Conservation (phyloP, 1,140 invertebrate species). For the Vanessa tameamea region DNA sequence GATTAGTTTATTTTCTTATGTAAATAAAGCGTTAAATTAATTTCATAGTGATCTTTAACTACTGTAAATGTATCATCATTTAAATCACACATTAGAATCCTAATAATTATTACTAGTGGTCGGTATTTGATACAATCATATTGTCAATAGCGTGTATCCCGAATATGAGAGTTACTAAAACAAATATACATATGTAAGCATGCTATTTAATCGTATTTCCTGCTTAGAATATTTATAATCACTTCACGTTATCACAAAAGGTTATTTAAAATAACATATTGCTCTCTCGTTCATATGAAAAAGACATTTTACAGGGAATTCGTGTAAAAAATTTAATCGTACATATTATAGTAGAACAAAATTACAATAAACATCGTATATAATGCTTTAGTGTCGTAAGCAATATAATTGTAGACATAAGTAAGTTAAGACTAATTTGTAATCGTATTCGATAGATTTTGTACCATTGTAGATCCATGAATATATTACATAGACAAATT, state of each 20-base stretch:
- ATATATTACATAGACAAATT: background rate
- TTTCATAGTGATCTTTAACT: too few relatives aligned
- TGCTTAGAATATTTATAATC: background rate
- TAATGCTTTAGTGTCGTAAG: slow-evolving; percentile 37
- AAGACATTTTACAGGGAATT: slow-evolving; percentile 70
- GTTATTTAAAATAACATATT: slow-evolving; percentile 25
- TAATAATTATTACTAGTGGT: too few relatives aligned
- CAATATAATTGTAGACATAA: slow-evolving; percentile 37
- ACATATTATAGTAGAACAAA: slow-evolving; percentile 7
- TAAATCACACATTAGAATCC: too few relatives aligned
- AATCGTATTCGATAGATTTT: slow-evolving; percentile 13
- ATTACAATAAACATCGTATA: slow-evolving; percentile 16
- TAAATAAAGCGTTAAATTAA: too few relatives aligned
- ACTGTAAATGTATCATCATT: too few relatives aligned
- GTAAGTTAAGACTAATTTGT: background rate
- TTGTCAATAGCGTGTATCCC: background rate
- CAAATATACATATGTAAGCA: background rate
- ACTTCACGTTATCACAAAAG: slow-evolving; percentile 1
- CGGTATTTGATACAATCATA: too few relatives aligned
- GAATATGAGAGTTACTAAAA: too few relatives aligned
- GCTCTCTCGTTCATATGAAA: slow-evolving; percentile 45
- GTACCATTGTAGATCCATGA: background rate
- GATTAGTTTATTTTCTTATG: too few relatives aligned
- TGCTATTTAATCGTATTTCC: background rate
- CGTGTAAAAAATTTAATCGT: slow-evolving; percentile 39